Evolutionary conservation across 2,888 invertebrate species (phyloP), one percentile per base, ranked within the genome.

Genomic region (Clepsis dumicolana): DNA sequence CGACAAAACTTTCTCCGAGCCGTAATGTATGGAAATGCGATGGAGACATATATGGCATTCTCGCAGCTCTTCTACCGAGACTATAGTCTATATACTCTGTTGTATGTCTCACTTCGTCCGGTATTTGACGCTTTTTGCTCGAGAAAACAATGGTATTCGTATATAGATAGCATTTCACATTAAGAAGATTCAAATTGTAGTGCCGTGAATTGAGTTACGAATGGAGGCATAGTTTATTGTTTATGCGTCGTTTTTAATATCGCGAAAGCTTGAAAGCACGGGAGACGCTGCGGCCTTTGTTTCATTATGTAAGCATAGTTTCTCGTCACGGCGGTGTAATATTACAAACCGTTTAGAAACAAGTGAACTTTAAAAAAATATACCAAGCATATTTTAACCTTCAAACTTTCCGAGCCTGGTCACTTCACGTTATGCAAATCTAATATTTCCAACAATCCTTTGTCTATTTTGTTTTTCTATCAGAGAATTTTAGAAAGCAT

Each of bases 1-100:
- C 71, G 70, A 64, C 66, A 70, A 72, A 71, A 70, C 67, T 73
- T 71, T 64, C 64, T 59, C 60, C 61, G 52, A 52, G 60, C 52
- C 56, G 63, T 73, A 88, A 88, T 87, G 83, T 91, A 90, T 89
- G 88, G 85, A 86, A 91, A 91, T 90, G 86, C 85, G 87, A 91
- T 88, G 89, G 89, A 88, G 89, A 88, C 85, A 85, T 88, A 90
- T 89, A 90, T 89, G 85, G 88, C 81, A 84, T 87, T 87, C 85
- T 83, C 82, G 76, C 62, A 56, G 66, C 81, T 80, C 82, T 79
- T 80, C 83, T 77, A 80, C 72, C 60, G 85, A 78, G 84, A 86
- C 87, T 86, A 86, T 83, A 85, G 77, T 79, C 78, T 76, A 80
- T 83, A 83, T 82, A 82, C 81, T 81, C 83, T 85, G 86, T 84